Conservation (phyloP, 2,888 invertebrate species). For the Neocrepidodera transversa region DNA sequence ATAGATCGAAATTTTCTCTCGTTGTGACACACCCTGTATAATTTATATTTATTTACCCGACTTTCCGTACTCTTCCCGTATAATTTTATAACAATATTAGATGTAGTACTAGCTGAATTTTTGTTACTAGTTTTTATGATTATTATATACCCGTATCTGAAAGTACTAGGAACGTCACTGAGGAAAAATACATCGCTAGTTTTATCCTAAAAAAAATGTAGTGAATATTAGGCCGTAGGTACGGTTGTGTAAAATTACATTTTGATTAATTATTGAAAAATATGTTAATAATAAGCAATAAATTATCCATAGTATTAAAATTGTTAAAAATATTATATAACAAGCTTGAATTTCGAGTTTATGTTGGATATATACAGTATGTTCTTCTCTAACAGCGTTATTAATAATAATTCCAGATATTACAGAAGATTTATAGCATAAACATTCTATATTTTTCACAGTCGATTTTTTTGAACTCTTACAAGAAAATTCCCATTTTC, state of each 20-base stretch:
- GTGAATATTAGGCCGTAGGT: neutral
- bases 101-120: constrained; percentile 45
- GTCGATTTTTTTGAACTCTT: constrained; percentile 23
- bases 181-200: constrained; percentile 38
- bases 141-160: constrained; percentile 43
- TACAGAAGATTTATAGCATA: constrained; percentile 38
- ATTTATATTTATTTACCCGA: constrained; percentile 36
- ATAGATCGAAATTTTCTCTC: no score
- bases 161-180: constrained; percentile 40
- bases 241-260: neutral
- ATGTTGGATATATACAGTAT: constrained; percentile 31
- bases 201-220: neutral
- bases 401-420: constrained; percentile 38
- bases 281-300: constrained; percentile 37
- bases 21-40: no score
- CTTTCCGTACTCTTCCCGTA: constrained; percentile 41
- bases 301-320: constrained; percentile 35
- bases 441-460: constrained; percentile 35
- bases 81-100: constrained; percentile 45
- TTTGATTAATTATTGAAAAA: constrained; percentile 22
- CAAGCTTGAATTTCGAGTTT: constrained; percentile 37
- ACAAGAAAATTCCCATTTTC: constrained; percentile 37
- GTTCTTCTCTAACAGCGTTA: constrained; percentile 34
- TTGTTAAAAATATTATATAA: constrained; percentile 41
- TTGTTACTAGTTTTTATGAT: constrained; percentile 44